phyloP scores from a whole-genome alignment of 1,140 invertebrate genomes.

The Platyscapa corneri region DNA sequence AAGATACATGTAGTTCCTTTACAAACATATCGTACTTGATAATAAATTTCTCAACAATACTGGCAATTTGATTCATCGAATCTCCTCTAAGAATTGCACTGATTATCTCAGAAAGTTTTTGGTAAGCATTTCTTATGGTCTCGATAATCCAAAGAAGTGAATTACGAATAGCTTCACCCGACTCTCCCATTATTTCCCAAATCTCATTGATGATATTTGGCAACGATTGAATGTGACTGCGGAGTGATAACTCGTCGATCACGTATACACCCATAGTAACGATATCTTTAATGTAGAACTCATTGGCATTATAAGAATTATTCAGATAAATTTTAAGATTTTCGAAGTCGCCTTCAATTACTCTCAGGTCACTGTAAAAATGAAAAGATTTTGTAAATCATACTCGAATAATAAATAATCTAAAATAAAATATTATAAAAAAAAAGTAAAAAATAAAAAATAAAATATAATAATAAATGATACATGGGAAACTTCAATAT shows the following conservation, averaged over 20 bases:
- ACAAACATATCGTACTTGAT: conserved; percentile 86
- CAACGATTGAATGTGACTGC: conserved; percentile 83
- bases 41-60: conserved; percentile 80
- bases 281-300: conserved; percentile 88
- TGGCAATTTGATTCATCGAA: conserved; percentile 80
- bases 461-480: too few species aligned
- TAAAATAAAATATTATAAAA: too few species aligned
- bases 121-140: conserved; percentile 81
- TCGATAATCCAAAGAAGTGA: conserved; percentile 85
- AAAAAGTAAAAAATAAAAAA: too few species aligned
- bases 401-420: too few species aligned
- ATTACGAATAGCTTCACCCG: conserved; percentile 83
- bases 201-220: conserved; percentile 87
- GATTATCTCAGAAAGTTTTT: conserved; percentile 80
- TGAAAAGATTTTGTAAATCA: too few species aligned
- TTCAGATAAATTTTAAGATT: conserved; percentile 82
- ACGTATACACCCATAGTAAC: conserved; percentile 80
- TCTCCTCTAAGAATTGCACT: conserved; percentile 83
- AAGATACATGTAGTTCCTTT: conserved; percentile 84
- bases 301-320: conserved; percentile 85
- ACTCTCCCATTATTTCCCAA: conserved; percentile 88
- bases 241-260: conserved; percentile 85
- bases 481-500: too few species aligned
- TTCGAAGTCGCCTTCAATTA: conserved; percentile 83
- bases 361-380: conserved; percentile 77